phyloP scores from a whole-genome alignment of 2,113 vertebrate genomes.

The Urocolius indicus region DNA sequence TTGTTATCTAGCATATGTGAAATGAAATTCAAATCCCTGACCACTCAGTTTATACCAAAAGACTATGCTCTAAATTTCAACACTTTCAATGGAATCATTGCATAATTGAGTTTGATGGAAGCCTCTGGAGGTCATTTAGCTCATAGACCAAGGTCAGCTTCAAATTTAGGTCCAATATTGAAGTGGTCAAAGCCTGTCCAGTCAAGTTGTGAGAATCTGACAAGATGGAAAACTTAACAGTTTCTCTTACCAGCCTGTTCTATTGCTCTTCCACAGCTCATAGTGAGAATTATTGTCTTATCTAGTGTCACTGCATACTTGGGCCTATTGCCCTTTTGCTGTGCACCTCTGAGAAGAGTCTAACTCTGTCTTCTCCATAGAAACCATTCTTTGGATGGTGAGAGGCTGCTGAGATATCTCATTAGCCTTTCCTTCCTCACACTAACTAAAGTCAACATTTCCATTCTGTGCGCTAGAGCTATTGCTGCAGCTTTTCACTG shows the following conservation, averaged over 20 bases:
- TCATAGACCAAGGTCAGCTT: rapidly evolving
- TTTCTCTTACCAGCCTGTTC: neutral
- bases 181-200: neutral
- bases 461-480: neutral
- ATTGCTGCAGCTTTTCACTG: neutral
- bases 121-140: neutral
- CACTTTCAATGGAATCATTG: neutral
- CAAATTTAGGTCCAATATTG: neutral
- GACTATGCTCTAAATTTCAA: neutral
- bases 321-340: neutral
- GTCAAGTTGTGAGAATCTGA: neutral
- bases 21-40: conserved; percentile 43
- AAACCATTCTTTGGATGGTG: neutral
- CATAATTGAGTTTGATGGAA: neutral
- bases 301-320: rapidly evolving
- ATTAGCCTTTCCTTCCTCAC: neutral
- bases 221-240: neutral
- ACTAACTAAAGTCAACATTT: neutral
- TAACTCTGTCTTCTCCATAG: neutral
- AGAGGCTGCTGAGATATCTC: neutral
- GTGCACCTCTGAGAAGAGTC: no score
- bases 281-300: neutral
- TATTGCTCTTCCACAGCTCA: neutral
- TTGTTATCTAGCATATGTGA: conserved; percentile 17
- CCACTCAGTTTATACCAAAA: neutral